Conservation (phyloP, 2,888 invertebrate species). For the Mesochorus sp. region DNA sequence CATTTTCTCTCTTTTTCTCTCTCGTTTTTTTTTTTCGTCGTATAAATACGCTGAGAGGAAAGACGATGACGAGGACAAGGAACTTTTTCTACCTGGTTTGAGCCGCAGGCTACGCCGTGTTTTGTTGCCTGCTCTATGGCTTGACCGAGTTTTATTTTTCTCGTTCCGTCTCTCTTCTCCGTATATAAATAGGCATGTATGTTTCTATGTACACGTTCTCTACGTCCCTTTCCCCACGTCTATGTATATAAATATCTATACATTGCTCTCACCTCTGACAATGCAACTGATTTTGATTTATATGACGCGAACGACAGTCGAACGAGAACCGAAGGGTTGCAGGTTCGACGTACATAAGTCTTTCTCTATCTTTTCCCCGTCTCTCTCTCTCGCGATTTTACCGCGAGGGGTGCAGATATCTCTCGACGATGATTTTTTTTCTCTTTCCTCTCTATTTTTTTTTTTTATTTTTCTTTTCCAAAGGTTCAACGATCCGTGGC, state of each 20-base stretch:
- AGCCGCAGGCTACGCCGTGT: conserved; percentile 70
- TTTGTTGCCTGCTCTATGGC: conserved; percentile 75
- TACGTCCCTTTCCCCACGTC: conserved; percentile 4
- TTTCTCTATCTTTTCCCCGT: conserved; percentile 12
- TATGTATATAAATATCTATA: neutral
- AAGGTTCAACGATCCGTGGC: conserved; percentile 61
- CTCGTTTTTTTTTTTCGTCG: conserved; percentile 59
- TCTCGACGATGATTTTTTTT: conserved; percentile 1
- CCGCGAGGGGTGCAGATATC: conserved; percentile 61
- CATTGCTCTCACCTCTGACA: conserved; percentile 68
- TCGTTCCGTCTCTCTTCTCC: conserved; percentile 34
- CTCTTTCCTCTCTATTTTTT: neutral
- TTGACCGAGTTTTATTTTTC: conserved; percentile 80
- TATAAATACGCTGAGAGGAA: conserved; percentile 2
- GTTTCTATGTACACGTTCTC: neutral
- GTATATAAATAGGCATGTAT: conserved; percentile 9
- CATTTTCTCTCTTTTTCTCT: conserved; percentile 50
- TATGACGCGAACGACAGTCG: conserved; percentile 80
- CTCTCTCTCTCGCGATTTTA: conserved; percentile 44
- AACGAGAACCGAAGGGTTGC: conserved; percentile 68
- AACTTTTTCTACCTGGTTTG: conserved; percentile 78
- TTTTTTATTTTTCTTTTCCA: conserved; percentile 26
- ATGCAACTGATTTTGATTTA: conserved; percentile 82
- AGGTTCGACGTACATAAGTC: conserved; percentile 45
- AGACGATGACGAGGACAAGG: conserved; percentile 36